Base-by-base conservation (phyloP, 2,113 vertebrate genomes). In the Cyprinodon tularosa region DNA sequence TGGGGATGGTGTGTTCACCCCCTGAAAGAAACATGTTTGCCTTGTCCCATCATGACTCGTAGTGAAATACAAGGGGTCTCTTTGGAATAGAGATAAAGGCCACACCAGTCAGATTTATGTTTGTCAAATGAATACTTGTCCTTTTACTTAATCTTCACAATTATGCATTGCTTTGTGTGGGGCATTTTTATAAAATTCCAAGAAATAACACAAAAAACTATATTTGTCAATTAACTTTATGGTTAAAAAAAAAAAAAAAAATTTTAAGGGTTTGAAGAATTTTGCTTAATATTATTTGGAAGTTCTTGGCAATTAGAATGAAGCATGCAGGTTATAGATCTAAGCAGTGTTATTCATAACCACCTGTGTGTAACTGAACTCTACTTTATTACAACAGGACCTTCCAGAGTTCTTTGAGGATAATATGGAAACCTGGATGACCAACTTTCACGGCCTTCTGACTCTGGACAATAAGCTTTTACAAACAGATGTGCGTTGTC, bases 371-470 rank as follows among this genome's bases (percentile, higher is more conserved):
- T 4, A 70, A 22, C 40, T 72, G 4, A 48, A 0, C 22, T 64
- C 22, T 84, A 14, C 45, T 0, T 66, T 73, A 1, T 77, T 65
- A 4, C 7, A n/a, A 22, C 81, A 99, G 98, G 98, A 99, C 89
- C 97, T 99, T 71, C 98, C 98, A 20, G 98, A 99, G 87, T 99
- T 99, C 90, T 99, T 99, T 95, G 98, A 99, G 91, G 98, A 99
- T 92, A 98, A 99, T 91, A 99, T 99, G 98, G 98, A 98, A 92
- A 99, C 97, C 0, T 99, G 98, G 98, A 99, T 99, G 98, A 96
- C 96, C 12, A 96, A 98, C 92, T 99, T 99, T 80, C 98, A 99
- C 68, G 97, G 91, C 67, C 94, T 99, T 39, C 90, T 99, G 86
- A 99, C 97, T 76, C 90, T 99, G 92, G 98, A 99, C 94, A 99